phyloP scores from a whole-genome alignment of 2,113 vertebrate genomes.

The Pheucticus melanocephalus region DNA sequence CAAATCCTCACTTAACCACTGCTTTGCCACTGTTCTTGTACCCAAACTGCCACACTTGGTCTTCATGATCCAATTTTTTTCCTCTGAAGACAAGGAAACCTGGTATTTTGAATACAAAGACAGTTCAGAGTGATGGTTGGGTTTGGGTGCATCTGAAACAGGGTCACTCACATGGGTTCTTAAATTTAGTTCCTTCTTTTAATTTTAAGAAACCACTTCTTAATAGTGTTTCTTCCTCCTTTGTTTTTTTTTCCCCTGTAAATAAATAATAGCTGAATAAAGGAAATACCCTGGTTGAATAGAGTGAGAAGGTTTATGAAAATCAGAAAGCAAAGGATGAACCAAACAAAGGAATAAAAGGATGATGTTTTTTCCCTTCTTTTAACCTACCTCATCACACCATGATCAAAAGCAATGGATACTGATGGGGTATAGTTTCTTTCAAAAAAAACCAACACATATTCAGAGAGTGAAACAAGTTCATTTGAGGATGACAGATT shows the following conservation, averaged over 20 bases:
- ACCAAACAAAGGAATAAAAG: not conserved
- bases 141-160: not conserved
- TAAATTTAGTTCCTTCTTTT: not conserved
- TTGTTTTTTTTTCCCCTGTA: rapidly evolving
- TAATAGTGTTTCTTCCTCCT: not conserved
- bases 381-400: not conserved
- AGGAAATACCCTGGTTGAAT: not conserved
- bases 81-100: not conserved
- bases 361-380: not conserved
- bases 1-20: not conserved
- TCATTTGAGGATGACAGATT: not conserved
- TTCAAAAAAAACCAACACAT: not conserved
- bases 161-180: not conserved
- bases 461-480: not conserved
- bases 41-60: not conserved
- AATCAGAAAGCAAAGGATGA: not conserved
- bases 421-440: not conserved
- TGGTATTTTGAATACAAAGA: not conserved
- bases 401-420: not conserved
- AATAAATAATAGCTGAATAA: not conserved
- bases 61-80: not conserved
- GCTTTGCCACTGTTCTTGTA: not conserved
- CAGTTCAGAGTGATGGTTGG: not conserved
- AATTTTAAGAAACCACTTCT: not conserved
- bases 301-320: not conserved